phyloP scores from a whole-genome alignment of 2,113 vertebrate species.

The Excalfactoria chinensis region DNA sequence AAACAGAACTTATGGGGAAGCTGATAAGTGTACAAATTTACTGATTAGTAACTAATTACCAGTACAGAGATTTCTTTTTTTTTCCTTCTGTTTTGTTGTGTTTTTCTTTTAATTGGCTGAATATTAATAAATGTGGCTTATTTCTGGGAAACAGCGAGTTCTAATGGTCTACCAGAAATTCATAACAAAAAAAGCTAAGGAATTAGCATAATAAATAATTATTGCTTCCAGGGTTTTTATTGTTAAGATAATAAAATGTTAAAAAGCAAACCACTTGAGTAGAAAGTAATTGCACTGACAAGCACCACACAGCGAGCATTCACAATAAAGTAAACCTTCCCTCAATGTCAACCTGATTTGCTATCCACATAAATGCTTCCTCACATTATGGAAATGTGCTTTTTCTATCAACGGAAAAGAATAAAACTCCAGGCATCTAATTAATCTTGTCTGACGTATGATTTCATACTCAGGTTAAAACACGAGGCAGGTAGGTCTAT shows the following conservation, averaged over 20 bases:
- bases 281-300: conserved; percentile 84
- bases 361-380: conserved; percentile 77
- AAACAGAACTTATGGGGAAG: conserved; percentile 46
- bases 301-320: conserved; percentile 76
- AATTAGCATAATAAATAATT: conserved; percentile 92
- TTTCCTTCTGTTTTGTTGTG: conserved; percentile 1
- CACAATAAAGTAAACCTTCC: conserved; percentile 79
- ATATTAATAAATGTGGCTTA: conserved; percentile 80
- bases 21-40: conserved; percentile 52
- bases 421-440: conserved; percentile 83
- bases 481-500: conserved; percentile 70
- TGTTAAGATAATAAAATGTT: conserved; percentile 88
- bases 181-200: conserved; percentile 75
- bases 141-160: conserved; percentile 77
- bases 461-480: conserved; percentile 84
- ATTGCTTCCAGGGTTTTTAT: conserved; percentile 90
- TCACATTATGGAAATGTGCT: conserved; percentile 83
- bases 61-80: conserved; percentile 41
- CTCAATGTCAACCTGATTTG: conserved; percentile 80
- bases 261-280: conserved; percentile 84
- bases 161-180: conserved; percentile 78
- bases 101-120: conserved; percentile 70
- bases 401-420: conserved; percentile 78
- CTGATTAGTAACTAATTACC: conserved; percentile 79
- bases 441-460: conserved; percentile 91